A percentile compares a stretch with the other conserved stretches of the same genome.
Evolutionary conservation across 1,140 invertebrate species (phyloP).

Genomic region (Amphibalanus amphitrite): DNA sequence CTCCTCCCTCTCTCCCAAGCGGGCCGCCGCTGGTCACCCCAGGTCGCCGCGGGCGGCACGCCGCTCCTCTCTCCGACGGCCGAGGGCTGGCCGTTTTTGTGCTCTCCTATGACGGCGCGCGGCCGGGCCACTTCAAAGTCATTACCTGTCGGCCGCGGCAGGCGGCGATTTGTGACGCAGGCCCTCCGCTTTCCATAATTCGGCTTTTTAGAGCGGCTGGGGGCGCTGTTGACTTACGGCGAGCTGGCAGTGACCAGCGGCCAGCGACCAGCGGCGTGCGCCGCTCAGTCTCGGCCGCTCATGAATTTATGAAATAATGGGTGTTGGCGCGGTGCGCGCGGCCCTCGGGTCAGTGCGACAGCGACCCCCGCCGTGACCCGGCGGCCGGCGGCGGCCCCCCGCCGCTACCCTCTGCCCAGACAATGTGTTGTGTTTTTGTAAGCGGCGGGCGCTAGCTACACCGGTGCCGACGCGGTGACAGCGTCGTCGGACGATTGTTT

Average conservation of each 20-base stretch:
- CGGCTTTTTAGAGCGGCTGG: background rate
- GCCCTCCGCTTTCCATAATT: slow-evolving; percentile 1
- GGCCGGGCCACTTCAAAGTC: background rate
- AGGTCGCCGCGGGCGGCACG: background rate
- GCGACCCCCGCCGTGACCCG: background rate
- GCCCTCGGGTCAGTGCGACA: background rate
- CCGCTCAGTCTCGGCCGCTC: background rate
- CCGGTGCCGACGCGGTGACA: background rate
- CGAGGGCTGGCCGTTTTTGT: background rate
- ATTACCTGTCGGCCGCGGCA: background rate
- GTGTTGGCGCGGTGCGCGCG: background rate
- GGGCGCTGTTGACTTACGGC: background rate
- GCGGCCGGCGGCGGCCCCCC: too few species aligned
- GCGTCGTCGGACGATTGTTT: background rate
- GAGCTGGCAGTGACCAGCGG: background rate
- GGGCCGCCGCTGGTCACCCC: background rate
- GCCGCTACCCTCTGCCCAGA: background rate
- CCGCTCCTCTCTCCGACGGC: background rate
- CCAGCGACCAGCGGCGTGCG: background rate
- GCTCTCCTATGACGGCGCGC: background rate
- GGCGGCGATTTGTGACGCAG: background rate
- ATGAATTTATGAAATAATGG: slow-evolving; percentile 2
- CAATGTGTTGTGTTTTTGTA: background rate
- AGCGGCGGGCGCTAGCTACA: background rate
- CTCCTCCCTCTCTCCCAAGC: too few species aligned